Percentiles rank a stretch among this genome's conserved stretches.
phyloP scores from a whole-genome alignment of 1,140 invertebrate genomes.

The Ceratosolen solmsi region DNA sequence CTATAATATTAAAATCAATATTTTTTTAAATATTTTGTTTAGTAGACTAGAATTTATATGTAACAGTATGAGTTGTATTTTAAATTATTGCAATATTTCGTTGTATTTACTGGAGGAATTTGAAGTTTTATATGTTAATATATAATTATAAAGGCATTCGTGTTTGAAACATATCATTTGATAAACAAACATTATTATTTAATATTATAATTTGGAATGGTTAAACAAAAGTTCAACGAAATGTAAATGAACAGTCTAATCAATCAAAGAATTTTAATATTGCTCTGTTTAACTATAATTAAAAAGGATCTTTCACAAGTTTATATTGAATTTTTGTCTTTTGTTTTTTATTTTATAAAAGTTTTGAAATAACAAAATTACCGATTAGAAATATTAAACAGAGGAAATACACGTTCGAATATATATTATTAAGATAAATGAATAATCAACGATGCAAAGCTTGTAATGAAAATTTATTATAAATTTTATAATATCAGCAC shows the following conservation, averaged over 20 bases:
- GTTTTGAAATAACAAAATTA: too few relatives aligned
- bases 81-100: neutral
- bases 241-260: conserved; percentile 37
- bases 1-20: conserved; percentile 12
- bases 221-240: neutral
- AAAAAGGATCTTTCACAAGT: neutral
- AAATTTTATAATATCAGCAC: too few relatives aligned
- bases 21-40: too few relatives aligned
- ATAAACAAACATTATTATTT: neutral
- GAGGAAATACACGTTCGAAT: too few relatives aligned
- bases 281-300: neutral
- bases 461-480: too few relatives aligned
- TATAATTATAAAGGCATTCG: neutral
- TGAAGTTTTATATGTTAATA: neutral
- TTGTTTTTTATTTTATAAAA: too few relatives aligned
- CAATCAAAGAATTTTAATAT: neutral
- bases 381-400: too few relatives aligned
- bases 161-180: neutral
- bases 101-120: neutral
- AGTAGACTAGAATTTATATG: conserved; percentile 14
- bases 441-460: too few relatives aligned
- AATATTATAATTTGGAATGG: conserved; percentile 30
- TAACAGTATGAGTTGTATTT: conserved; percentile 4
- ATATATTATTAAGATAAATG: too few relatives aligned
- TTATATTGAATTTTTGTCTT: too few relatives aligned